Base-by-base conservation (phyloP, 2,797 vertebrate species). In the Etheostoma nigrum region DNA sequence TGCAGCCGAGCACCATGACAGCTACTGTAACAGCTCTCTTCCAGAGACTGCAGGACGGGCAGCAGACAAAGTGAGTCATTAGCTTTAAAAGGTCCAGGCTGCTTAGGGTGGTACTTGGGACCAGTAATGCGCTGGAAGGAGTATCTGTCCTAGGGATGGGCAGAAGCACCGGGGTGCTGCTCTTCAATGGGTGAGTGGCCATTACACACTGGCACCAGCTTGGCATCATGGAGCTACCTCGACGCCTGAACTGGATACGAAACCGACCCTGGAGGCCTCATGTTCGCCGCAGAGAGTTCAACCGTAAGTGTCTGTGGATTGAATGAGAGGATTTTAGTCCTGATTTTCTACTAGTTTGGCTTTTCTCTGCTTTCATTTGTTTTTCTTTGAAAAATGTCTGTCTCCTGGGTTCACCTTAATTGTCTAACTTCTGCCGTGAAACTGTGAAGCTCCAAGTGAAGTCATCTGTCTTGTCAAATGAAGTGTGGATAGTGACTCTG, bases 201-300 rank as follows among this genome's bases (percentile, higher is more conserved):
- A 0, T 55, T 23, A 1, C 70, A 58, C 70, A 23, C 74, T 58
- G 86, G 74, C 81, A 85, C 81, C 82, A 27, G 83, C 85, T 74
- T 65, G 89, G 89, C 88, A 82, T 88, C 94, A 98, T 99, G 98
- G 97, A 97, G 86, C 81, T 97, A 71, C 94, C 94, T 6, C 94
- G 95, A 0, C 94, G 96, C 81, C 90, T 98, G 69, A 96, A 93
- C 85, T 98, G 98, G 97, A 90, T 97, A 81, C 92, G 95, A 44
- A 94, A 86, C 19, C 92, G 95, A 86, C 95, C 96, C 48, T 96
- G 97, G 96, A 95, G 95, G 89, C 90, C 94, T 51, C 81, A 94
- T 78, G 92, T 92, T 76, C 76, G 86, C 83, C 93, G 88, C 63
- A 90, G 95, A 71, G 92, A 92, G 68, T 95, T 97, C 93, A 96